Base-by-base conservation (phyloP, 2,888 invertebrate genomes). In the Aphidoletes aphidimyza region DNA sequence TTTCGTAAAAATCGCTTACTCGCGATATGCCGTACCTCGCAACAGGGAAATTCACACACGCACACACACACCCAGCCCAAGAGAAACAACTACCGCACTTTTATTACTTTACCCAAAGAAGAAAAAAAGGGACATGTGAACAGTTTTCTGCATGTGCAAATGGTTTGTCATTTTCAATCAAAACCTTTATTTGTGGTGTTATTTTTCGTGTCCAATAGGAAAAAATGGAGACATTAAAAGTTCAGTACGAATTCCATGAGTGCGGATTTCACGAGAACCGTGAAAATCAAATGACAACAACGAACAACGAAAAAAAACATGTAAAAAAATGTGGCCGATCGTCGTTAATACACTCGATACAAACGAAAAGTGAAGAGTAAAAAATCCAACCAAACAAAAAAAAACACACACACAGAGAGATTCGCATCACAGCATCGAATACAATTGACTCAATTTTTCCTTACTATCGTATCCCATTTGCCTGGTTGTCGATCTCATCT, bases 121-220 rank as follows among this genome's bases (percentile, higher is more conserved):
- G 19, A 34, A 78, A 36, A 19, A 1, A 37, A 30, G 1, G 37
- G 3, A 22, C 22, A 22, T 54, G 47, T 47, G 19, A 47, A 47
- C 8, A n/a, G n/a, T n/a, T 47, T 6, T 19, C 47, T 54, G n/a
- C 22, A 1, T 54, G 22, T n/a, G 81, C 37, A 37, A 69, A 30
- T 30, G 17, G 11, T 30, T n/a, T 69, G 69, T 69, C 30, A 69
- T 81, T 81, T 81, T 84, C 42, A 84, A 85, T 83, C 42, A 83
- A 22, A 83, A 83, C 14, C 30, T 14, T 30, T 83, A 83, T 45
- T 42, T 45, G 26, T 83, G 83, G 37, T 84, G 30, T 85, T 49
- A 39, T 30, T 85, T 84, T 47, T 42, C 69, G 17, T 69, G 69
- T 69, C 30, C 34, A 69, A 69, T 78, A 14, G 9, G 19, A 83